These are phyloP conservation scores for Steinernema feltiae DNA, from an alignment of 1,140 invertebrate species.

Conservation along the genomic window DNA sequence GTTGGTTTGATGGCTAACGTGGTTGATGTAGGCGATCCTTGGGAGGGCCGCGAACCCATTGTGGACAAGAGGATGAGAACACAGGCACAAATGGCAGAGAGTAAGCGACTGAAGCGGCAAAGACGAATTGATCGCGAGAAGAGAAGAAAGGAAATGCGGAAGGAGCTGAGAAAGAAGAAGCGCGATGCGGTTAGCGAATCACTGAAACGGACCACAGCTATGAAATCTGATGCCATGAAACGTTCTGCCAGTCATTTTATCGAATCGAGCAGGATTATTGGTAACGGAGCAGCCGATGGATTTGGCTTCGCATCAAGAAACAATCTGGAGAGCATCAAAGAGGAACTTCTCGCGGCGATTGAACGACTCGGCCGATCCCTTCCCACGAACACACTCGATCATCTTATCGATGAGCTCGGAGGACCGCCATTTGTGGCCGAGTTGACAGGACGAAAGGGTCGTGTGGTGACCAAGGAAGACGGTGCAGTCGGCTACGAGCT, in stretches of 20 bases:
- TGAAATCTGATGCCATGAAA: conserved; percentile 41
- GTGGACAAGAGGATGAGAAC: conserved; percentile 63
- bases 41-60: conserved; percentile 40
- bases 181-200: conserved; percentile 20
- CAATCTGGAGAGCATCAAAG: conserved; percentile 69
- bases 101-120: conserved; percentile 60
- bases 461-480: conserved; percentile 81
- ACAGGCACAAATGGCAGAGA: conserved; percentile 63
- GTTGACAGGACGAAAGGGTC: conserved; percentile 90
- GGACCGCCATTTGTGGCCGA: conserved; percentile 95
- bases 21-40: conserved; percentile 37
- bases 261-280: conserved; percentile 59
- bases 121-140: conserved; percentile 49
- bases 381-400: conserved; percentile 95
- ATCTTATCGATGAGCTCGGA: conserved; percentile 93
- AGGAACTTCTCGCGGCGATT: conserved; percentile 77
- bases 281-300: conserved; percentile 74
- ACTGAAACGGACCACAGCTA: conserved; percentile 29
- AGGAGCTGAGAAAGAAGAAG: conserved; percentile 50
- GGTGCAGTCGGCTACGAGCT: conserved; percentile 87
- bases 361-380: conserved; percentile 78
- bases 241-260: conserved; percentile 64
- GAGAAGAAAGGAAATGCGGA: conserved; percentile 64
- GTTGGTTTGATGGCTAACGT: not conserved
- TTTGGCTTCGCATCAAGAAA: not conserved